Evolutionary conservation across 1,140 invertebrate genomes (phyloP).

Genomic region (Vanessa atalanta): DNA sequence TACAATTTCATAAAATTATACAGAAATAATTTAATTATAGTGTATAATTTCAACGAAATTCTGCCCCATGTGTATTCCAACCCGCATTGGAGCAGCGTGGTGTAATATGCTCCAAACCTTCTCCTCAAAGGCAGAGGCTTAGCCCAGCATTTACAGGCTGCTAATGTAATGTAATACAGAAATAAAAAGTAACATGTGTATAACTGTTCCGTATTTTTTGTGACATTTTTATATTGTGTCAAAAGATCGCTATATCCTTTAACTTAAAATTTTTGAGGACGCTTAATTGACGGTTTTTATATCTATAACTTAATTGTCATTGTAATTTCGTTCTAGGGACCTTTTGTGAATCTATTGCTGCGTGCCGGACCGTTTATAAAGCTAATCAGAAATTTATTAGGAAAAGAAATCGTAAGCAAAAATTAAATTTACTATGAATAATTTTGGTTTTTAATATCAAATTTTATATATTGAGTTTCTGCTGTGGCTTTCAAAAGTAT

Average conservation of each 20-base stretch:
- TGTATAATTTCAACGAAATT: no score
- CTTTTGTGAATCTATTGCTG: slow-evolving; percentile 17
- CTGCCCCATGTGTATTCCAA: no score
- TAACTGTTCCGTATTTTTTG: neutral
- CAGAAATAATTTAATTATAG: no score
- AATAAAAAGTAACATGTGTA: neutral
- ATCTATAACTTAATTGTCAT: slow-evolving; percentile 19
- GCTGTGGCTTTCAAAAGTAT: no score
- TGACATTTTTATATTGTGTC: neutral
- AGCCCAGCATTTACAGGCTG: no score
- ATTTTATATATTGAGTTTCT: no score
- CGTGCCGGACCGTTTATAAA: slow-evolving; percentile 27
- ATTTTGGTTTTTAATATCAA: no score
- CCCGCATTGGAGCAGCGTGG: no score
- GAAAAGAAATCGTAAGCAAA: neutral
- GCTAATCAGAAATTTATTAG: slow-evolving; percentile 4
- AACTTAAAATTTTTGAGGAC: neutral
- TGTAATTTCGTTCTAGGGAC: slow-evolving; percentile 21
- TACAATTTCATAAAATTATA: neutral
- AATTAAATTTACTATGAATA: no score
- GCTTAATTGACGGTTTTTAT: slow-evolving; percentile 30
- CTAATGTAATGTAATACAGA: no score
- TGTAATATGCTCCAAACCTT: no score
- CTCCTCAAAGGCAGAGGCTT: no score
- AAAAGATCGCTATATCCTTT: slow-evolving; percentile 2